Evolutionary conservation across 2,113 vertebrate genomes (phyloP).

Genomic region (Progne subis): DNA sequence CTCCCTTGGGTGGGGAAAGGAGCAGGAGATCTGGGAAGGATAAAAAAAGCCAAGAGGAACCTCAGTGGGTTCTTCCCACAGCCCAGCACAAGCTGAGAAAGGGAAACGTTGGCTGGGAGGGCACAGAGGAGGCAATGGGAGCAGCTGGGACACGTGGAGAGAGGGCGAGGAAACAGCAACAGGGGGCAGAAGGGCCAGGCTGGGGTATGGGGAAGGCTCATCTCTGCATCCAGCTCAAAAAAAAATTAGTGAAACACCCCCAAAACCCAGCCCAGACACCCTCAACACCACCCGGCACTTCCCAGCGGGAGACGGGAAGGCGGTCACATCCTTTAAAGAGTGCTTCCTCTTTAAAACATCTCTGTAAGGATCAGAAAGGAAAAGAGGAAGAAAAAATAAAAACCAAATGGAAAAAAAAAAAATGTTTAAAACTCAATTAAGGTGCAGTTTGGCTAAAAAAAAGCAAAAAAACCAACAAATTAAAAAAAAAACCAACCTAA

Average conservation of each 20-base stretch:
- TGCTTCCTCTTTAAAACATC: background rate
- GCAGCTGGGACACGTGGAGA: background rate
- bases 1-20: background rate
- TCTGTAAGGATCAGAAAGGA: slow-evolving; percentile 33
- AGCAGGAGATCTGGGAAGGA: background rate
- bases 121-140: background rate
- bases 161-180: slow-evolving; percentile 44
- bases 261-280: background rate
- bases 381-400: background rate
- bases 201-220: slow-evolving; percentile 37
- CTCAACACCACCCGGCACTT: accelerated
- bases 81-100: background rate
- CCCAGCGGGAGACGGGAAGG: background rate
- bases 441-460: slow-evolving; percentile 63
- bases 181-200: slow-evolving; percentile 31
- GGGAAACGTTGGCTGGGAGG: background rate
- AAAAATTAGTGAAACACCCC: background rate
- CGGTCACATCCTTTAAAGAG: background rate
- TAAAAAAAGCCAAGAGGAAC: background rate
- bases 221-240: background rate
- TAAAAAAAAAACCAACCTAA: background rate
- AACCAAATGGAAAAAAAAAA: background rate
- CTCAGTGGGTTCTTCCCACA: background rate
- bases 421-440: slow-evolving; percentile 50
- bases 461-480: too few relatives aligned